Percentiles rank a stretch among this genome's conserved stretches.
phyloP scores from a whole-genome alignment of 2,888 invertebrate genomes.

The Sacculina carcini region DNA sequence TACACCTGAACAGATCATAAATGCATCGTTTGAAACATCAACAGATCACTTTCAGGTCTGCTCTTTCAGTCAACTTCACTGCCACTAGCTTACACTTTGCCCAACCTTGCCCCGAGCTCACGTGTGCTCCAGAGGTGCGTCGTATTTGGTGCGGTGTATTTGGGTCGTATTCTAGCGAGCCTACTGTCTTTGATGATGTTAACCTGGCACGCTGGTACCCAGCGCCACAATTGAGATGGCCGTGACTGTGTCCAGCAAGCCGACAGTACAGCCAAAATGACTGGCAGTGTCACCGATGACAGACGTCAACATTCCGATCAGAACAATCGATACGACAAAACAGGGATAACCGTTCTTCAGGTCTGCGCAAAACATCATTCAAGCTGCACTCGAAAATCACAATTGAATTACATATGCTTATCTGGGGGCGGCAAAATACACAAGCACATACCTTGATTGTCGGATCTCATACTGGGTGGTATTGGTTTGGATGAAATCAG shows the following conservation, averaged over 20 bases:
- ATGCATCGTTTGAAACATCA: neutral
- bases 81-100: neutral
- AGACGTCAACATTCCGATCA: slow-evolving; percentile 83
- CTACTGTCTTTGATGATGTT: slow-evolving; percentile 4
- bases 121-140: neutral
- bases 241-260: slow-evolving; percentile 85
- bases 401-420: neutral
- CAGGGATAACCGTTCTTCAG: slow-evolving; percentile 83
- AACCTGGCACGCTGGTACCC: slow-evolving; percentile 95
- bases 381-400: neutral
- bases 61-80: neutral
- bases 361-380: slow-evolving; percentile 28
- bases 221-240: slow-evolving; percentile 93
- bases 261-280: slow-evolving; percentile 89
- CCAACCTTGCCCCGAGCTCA: neutral
- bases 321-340: slow-evolving; percentile 68
- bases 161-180: neutral
- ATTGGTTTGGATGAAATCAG: neutral
- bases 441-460: neutral
- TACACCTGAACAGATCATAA: too few relatives aligned
- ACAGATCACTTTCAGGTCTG: neutral
- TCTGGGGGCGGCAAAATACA: neutral
- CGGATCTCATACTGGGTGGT: too few relatives aligned
- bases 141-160: neutral
- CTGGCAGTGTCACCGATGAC: slow-evolving; percentile 91